These are phyloP conservation scores for Trissolcus brochymenae DNA, from an alignment of 2,888 invertebrate genomes.

Conservation along the genomic window DNA sequence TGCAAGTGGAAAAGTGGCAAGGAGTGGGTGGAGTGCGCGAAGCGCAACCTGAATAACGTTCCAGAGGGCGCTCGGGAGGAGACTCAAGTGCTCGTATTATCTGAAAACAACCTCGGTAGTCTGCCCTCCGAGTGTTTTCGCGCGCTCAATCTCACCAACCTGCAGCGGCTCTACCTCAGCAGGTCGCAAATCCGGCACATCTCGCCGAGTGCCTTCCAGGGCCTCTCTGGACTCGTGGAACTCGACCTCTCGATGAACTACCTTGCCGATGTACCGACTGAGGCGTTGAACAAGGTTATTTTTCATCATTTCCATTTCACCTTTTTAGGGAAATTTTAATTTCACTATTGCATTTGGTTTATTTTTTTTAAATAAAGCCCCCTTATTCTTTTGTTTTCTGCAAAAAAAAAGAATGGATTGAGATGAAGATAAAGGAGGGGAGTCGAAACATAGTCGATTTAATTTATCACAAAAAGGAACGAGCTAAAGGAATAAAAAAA, in stretches of 20 bases:
- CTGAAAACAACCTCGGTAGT: constrained; percentile 88
- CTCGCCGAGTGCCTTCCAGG: constrained; percentile 88
- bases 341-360: too few relatives aligned
- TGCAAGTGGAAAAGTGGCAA: constrained; percentile 97
- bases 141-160: constrained; percentile 86
- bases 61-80: constrained; percentile 88
- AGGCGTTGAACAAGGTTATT: constrained; percentile 79
- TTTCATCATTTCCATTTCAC: constrained; percentile 6
- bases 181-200: constrained; percentile 87
- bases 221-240: constrained; percentile 91
- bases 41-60: constrained; percentile 85
- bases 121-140: constrained; percentile 88
- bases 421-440: background rate
- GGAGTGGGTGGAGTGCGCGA: constrained; percentile 91
- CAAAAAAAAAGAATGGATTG: background rate
- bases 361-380: too few relatives aligned
- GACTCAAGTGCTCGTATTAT: constrained; percentile 91
- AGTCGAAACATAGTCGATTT: constrained; percentile 5
- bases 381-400: too few relatives aligned
- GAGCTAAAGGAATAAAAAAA: background rate
- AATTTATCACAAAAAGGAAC: constrained; percentile 20
- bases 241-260: constrained; percentile 90
- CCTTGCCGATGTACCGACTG: constrained; percentile 86
- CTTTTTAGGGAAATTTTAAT: too few relatives aligned
- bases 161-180: constrained; percentile 90